phyloP scores from a whole-genome alignment of 2,888 invertebrate genomes.

The Caenorhabditis macrosperma region DNA sequence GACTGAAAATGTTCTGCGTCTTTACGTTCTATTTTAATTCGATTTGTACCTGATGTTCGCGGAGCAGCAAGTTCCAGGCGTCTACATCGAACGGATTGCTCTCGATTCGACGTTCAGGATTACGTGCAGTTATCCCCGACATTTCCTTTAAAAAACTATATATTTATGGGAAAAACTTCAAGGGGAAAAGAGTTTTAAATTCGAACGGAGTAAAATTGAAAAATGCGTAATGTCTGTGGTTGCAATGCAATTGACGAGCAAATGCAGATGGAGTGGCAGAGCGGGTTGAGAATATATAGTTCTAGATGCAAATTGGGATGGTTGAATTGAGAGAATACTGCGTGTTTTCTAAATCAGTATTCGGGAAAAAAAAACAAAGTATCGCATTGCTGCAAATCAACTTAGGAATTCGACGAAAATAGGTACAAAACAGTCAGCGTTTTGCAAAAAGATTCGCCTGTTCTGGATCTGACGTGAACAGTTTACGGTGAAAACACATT shows the following conservation, averaged over 20 bases:
- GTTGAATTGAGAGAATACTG: no score
- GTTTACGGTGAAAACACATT: no score
- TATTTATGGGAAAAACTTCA: not conserved
- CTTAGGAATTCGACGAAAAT: no score
- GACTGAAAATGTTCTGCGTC: constrained; percentile 79
- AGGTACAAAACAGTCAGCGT: no score
- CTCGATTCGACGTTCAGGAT: constrained; percentile 85
- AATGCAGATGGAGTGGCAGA: not conserved
- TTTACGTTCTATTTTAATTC: not conserved
- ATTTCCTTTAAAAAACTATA: constrained; percentile 50
- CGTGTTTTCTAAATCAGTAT: no score
- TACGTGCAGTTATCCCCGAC: constrained; percentile 70
- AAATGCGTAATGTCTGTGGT: not conserved
- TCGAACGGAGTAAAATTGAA: no score
- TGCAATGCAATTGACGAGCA: not conserved
- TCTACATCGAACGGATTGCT: constrained; percentile 94
- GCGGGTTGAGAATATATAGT: no score
- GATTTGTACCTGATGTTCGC: constrained; percentile 88
- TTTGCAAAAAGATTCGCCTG: no score
- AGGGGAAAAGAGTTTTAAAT: not conserved
- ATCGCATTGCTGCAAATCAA: no score
- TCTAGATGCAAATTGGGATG: no score
- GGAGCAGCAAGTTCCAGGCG: constrained; percentile 95
- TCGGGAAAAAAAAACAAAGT: no score
- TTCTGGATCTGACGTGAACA: no score